phyloP scores from a whole-genome alignment of 2,797 vertebrate species.

The Cheirogaleus major region DNA sequence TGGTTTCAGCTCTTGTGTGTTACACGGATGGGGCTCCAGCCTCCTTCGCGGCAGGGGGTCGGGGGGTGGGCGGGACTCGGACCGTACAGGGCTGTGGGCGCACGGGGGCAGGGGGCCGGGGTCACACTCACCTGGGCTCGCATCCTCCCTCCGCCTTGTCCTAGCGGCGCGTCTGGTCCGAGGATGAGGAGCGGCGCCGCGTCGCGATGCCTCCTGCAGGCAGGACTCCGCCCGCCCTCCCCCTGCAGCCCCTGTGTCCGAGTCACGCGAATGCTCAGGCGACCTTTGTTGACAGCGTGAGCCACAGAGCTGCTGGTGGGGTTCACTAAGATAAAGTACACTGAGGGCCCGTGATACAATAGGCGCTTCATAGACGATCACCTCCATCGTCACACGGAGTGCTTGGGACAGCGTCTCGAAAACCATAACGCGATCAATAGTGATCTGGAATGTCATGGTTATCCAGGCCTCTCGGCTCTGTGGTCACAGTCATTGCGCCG shows the following conservation, averaged over 20 bases:
- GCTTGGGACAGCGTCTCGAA: not conserved
- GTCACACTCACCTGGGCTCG: not conserved
- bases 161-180: too few species aligned
- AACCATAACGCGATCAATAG: too few species aligned
- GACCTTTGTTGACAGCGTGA: not conserved
- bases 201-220: not conserved
- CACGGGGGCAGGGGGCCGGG: too few species aligned
- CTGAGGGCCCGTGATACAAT: rapidly evolving
- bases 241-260: not conserved
- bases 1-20: not conserved
- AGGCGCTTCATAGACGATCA: not conserved
- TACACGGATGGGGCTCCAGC: not conserved
- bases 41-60: too few species aligned
- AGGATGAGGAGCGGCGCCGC: not conserved
- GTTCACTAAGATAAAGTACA: not conserved
- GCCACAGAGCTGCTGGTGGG: not conserved
- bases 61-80: rapidly evolving
- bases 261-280: not conserved
- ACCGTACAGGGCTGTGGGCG: too few species aligned
- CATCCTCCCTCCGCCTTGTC: rapidly evolving
- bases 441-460: rapidly evolving
- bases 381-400: rapidly evolving
- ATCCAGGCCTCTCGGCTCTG: not conserved
- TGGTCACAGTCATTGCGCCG: rapidly evolving
- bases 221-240: not conserved